Conservation (phyloP, 2,888 invertebrate genomes). For the Clitarchus hookeri region DNA sequence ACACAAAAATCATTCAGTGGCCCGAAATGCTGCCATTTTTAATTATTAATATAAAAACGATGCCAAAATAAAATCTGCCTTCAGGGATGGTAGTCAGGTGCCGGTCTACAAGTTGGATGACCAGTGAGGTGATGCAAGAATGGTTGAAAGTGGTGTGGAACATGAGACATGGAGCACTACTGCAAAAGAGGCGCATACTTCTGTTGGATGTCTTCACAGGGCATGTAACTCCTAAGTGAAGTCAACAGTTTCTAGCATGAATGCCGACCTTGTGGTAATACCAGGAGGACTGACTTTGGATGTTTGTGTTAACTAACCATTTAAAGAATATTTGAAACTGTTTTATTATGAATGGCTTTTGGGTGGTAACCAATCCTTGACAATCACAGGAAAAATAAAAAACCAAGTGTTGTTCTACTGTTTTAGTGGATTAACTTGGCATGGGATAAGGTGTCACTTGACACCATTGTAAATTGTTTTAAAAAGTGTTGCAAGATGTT, state of each 20-base stretch:
- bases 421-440: too few relatives aligned
- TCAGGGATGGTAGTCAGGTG: constrained; percentile 34
- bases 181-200: constrained; percentile 33
- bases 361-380: constrained; percentile 27
- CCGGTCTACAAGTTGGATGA: constrained; percentile 41
- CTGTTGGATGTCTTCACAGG: constrained; percentile 38
- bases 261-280: constrained; percentile 36
- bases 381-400: background rate
- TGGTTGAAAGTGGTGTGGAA: constrained; percentile 40
- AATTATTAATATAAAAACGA: constrained; percentile 31
- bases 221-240: constrained; percentile 36
- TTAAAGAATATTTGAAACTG: constrained; percentile 32
- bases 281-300: constrained; percentile 38
- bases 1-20: too few relatives aligned
- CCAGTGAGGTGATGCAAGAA: constrained; percentile 36
- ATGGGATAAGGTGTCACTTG: too few relatives aligned
- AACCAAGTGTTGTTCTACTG: too few relatives aligned
- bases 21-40: constrained; percentile 17
- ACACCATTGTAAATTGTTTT: too few relatives aligned
- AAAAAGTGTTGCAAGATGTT: too few relatives aligned
- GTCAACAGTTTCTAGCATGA: background rate
- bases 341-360: constrained; percentile 33
- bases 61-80: constrained; percentile 39
- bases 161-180: constrained; percentile 36
- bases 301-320: constrained; percentile 36